phyloP scores from a whole-genome alignment of 1,140 invertebrate genomes.

The Saccostrea echinata region DNA sequence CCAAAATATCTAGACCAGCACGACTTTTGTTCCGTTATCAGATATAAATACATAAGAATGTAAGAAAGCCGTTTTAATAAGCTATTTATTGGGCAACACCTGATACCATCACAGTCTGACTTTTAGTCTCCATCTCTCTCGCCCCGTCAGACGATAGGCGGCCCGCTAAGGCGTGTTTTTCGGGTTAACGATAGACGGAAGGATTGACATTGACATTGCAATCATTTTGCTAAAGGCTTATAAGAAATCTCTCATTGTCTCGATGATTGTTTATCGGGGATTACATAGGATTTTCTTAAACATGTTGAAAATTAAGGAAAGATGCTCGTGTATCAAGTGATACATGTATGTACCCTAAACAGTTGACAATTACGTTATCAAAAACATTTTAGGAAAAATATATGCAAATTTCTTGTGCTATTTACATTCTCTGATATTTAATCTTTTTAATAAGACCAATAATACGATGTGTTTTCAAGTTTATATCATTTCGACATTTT shows the following conservation, averaged over 20 bases:
- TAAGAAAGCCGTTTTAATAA: constrained; percentile 34
- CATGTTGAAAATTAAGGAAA: neutral
- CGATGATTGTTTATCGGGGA: neutral
- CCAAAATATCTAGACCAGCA: constrained; percentile 14
- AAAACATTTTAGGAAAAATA: neutral
- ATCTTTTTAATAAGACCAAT: too few relatives aligned
- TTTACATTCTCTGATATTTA: neutral
- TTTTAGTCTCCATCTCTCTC: constrained; percentile 31
- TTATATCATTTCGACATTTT: too few relatives aligned
- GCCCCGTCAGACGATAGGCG: constrained; percentile 4
- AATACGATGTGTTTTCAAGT: too few relatives aligned
- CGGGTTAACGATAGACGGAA: constrained; percentile 6
- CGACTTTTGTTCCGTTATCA: constrained; percentile 12
- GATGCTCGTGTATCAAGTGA: neutral
- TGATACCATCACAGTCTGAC: constrained; percentile 31
- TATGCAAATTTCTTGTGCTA: neutral
- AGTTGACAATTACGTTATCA: neutral
- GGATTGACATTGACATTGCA: constrained; percentile 15
- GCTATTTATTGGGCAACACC: constrained; percentile 16
- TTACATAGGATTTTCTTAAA: neutral
- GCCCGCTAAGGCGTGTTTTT: neutral
- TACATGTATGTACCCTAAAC: neutral
- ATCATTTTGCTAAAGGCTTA: constrained; percentile 18
- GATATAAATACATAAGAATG: constrained; percentile 34
- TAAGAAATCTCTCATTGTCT: neutral